phyloP scores from a whole-genome alignment of 2,888 invertebrate species.

The Cheilosia vulpina region DNA sequence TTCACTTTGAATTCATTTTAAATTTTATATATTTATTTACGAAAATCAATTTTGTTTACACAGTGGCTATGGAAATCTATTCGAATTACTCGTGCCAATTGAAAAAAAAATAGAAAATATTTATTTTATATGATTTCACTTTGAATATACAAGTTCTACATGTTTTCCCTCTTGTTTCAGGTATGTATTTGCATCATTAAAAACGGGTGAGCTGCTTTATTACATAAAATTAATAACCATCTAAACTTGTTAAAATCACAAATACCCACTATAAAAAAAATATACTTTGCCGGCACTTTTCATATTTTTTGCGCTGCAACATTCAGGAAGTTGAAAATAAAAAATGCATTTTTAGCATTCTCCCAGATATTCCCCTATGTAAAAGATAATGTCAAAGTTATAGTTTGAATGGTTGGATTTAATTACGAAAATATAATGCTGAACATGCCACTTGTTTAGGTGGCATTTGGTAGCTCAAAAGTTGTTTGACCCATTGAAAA shows the following conservation, averaged over 20 bases:
- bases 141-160: background rate
- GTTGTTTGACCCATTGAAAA: too few species aligned
- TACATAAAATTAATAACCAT: background rate
- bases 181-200: constrained; percentile 27
- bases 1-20: too few species aligned
- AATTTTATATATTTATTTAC: too few species aligned
- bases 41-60: too few species aligned
- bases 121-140: background rate
- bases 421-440: background rate
- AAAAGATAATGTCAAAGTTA: background rate
- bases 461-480: too few species aligned
- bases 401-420: too few species aligned
- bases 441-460: background rate
- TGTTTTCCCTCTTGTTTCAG: constrained; percentile 4
- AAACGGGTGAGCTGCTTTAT: constrained; percentile 7
- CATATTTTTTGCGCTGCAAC: background rate
- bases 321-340: constrained; percentile 1
- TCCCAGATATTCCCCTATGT: background rate
- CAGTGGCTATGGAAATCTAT: too few species aligned
- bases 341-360: constrained; percentile 9
- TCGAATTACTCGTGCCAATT: too few species aligned
- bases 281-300: background rate
- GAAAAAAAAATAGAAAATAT: background rate
- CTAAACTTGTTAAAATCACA: constrained; percentile 4
- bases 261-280: background rate